Base-by-base conservation (phyloP, 2,888 invertebrate species). In the Platypus cylindrus region DNA sequence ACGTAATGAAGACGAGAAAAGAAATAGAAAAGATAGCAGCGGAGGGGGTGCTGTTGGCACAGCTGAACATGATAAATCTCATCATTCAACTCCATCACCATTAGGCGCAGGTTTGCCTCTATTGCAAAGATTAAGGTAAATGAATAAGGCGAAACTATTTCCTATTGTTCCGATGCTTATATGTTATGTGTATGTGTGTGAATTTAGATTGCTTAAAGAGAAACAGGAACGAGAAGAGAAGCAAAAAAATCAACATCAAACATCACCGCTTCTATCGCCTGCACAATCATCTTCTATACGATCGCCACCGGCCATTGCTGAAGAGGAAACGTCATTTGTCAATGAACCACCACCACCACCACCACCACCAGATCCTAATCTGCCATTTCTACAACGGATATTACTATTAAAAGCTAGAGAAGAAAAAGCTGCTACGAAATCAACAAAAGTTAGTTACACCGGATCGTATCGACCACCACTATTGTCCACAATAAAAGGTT, bases 91-190 rank as follows among this genome's bases (percentile, higher is more conserved):
- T 2, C 62, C 63, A 4, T 82, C 82, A 32, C 82, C 84, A 0
- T 71, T 87, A 40, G 87, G 87, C 24, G 87, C 86, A 3, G 89
- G 89, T 1, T 62, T 87, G 34, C 89, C 87, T 0, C 61, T 89
- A 16, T 62, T 89, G 5, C 76, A 83, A 25, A 66, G 87, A 37
- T 63, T 89, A 32, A 77, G 58, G 58, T 58, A 48, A 13, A 5
- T 29, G 7, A 15, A 15, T 20, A 7, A n/a, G n/a, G n/a, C 9
- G 7, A 20, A 7, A 20, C 5, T 20, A 20, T 20, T 20, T 20
- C 20, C 9, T 20, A 20, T 9, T n/a, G n/a, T n/a, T n/a, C n/a
- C n/a, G n/a, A n/a, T n/a, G n/a, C n/a, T n/a, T n/a, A n/a, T n/a
- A n/a, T n/a, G n/a, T n/a, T 20, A 20, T 20, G 12, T 24, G 12